Conservation (phyloP, 2,797 vertebrate genomes). For the Sebastes wilsoni region DNA sequence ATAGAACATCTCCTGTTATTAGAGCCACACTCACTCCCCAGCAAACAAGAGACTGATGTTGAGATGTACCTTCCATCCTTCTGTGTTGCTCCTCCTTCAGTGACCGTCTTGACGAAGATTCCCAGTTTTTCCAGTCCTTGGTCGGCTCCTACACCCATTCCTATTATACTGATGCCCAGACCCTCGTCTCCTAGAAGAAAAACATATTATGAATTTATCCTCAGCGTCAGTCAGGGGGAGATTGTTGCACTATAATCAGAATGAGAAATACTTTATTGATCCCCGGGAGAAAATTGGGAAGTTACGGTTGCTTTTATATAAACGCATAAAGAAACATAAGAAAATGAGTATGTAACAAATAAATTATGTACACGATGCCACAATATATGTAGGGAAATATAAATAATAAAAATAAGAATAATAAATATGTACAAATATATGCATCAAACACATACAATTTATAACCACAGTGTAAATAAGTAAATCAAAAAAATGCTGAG, state of each 20-base stretch:
- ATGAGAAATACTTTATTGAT: too few relatives aligned
- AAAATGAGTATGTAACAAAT: too few relatives aligned
- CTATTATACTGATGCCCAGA: slow-evolving; percentile 93
- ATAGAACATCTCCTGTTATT: background rate
- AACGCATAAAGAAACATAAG: too few relatives aligned
- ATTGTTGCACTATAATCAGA: background rate
- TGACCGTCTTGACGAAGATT: slow-evolving; percentile 94
- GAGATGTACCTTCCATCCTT: slow-evolving; percentile 85
- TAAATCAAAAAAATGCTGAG: too few relatives aligned
- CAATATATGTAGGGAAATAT: too few relatives aligned
- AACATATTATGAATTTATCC: rapidly evolving
- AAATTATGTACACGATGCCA: too few relatives aligned
- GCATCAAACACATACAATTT: too few relatives aligned
- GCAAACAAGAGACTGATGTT: background rate
- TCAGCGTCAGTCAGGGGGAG: background rate
- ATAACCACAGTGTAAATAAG: too few relatives aligned
- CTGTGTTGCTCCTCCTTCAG: slow-evolving; percentile 89
- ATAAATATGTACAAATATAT: too few relatives aligned
- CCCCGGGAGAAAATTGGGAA: too few relatives aligned
- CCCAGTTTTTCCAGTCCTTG: slow-evolving; percentile 93
- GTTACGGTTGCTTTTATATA: too few relatives aligned
- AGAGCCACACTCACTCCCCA: background rate
- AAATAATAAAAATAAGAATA: too few relatives aligned
- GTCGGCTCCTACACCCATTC: slow-evolving; percentile 94
- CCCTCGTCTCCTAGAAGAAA: slow-evolving; percentile 84